Evolutionary conservation across 2,113 vertebrate species (phyloP).

Genomic region (Lepidothrix coronata): DNA sequence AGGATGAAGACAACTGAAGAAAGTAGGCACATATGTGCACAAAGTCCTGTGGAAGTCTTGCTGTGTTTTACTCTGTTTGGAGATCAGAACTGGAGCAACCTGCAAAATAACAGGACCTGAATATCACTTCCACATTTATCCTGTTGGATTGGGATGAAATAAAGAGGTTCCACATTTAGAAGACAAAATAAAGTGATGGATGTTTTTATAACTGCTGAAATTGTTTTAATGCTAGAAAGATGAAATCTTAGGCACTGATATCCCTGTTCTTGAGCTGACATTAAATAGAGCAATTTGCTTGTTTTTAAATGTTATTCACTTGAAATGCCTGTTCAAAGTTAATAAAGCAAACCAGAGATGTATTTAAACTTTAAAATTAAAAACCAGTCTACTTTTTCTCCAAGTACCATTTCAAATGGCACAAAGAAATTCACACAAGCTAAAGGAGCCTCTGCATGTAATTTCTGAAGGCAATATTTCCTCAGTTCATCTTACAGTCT

Average conservation of each 20-base stretch:
- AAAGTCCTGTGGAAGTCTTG: neutral
- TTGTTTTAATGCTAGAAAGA: neutral
- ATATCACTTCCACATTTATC: neutral
- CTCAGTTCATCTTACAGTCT: neutral
- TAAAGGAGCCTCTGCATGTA: neutral
- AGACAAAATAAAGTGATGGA: neutral
- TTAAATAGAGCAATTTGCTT: slow-evolving; percentile 44
- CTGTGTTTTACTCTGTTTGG: neutral
- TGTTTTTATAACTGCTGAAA: neutral
- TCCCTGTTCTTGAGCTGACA: slow-evolving; percentile 9
- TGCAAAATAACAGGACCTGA: neutral
- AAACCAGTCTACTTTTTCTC: slow-evolving; percentile 32
- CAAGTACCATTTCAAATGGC: slow-evolving; percentile 52
- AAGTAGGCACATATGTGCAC: neutral
- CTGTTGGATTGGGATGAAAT: neutral
- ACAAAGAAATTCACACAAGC: slow-evolving; percentile 61
- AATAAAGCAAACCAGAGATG: slow-evolving; percentile 47
- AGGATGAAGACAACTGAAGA: neutral
- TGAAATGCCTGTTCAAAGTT: slow-evolving; percentile 49
- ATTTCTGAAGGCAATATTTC: slow-evolving; percentile 48
- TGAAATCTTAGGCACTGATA: slow-evolving; percentile 17
- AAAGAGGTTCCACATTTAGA: neutral
- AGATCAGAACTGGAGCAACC: neutral
- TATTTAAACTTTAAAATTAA: slow-evolving; percentile 65
- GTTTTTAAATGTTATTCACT: slow-evolving; percentile 42